A percentile compares a stretch with the other conserved stretches of the same genome.
Conservation (phyloP, 1,140 invertebrate genomes). For the Ceratitis capitata region DNA sequence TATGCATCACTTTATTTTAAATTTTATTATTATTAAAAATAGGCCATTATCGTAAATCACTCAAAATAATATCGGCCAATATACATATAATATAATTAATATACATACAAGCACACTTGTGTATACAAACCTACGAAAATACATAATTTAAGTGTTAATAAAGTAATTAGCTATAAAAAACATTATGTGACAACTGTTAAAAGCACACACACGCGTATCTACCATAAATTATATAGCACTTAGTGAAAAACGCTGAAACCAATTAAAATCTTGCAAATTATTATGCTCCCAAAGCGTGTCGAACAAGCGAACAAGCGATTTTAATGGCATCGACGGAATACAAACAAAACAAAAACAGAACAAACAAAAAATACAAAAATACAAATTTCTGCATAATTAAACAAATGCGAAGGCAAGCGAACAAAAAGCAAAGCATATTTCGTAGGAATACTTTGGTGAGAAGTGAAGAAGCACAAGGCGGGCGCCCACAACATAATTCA, state of each 20-base stretch:
- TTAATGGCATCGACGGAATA: neutral
- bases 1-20: too few species aligned
- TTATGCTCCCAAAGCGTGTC: neutral
- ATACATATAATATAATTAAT: too few species aligned
- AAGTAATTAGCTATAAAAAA: neutral
- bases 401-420: neutral
- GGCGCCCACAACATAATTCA: neutral
- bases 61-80: too few species aligned
- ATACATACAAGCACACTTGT: neutral
- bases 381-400: conserved; percentile 31
- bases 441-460: too few species aligned
- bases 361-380: too few species aligned
- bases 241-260: neutral
- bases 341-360: too few species aligned
- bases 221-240: neutral
- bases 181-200: neutral
- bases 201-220: neutral
- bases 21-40: too few species aligned
- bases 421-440: neutral
- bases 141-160: neutral
- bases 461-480: neutral
- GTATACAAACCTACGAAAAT: neutral
- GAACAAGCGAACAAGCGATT: neutral
- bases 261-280: neutral
- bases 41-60: too few species aligned